These are phyloP conservation scores for Drosophila pallidifrons DNA, from an alignment of 1,140 invertebrate genomes.

Conservation along the genomic window DNA sequence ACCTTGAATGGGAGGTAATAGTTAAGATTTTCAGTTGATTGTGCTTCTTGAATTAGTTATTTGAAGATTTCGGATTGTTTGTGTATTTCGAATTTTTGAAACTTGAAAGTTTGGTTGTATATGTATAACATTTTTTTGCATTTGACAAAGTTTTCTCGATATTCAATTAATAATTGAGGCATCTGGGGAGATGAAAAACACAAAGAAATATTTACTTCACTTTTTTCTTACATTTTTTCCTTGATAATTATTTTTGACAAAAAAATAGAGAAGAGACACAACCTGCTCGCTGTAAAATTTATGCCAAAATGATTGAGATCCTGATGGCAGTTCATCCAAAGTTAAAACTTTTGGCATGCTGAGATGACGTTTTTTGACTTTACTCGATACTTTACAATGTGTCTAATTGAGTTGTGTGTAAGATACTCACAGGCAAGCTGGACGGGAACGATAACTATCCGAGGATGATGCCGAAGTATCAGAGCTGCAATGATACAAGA, in stretches of 20 bases:
- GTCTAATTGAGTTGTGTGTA: not conserved
- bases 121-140: too few relatives aligned
- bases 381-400: slow-evolving; percentile 13
- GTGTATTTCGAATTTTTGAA: slow-evolving; percentile 17
- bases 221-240: slow-evolving; percentile 26
- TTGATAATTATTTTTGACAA: slow-evolving; percentile 26
- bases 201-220: slow-evolving; percentile 19
- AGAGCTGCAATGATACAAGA: slow-evolving; percentile 17
- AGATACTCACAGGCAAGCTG: slow-evolving; percentile 32
- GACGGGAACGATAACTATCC: slow-evolving; percentile 34
- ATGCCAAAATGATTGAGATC: slow-evolving; percentile 48
- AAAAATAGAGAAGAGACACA: slow-evolving; percentile 11
- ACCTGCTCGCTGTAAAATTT: slow-evolving; percentile 42
- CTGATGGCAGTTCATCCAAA: slow-evolving; percentile 44
- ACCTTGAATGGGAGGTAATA: slow-evolving; percentile 73
- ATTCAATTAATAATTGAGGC: not conserved
- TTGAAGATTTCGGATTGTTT: slow-evolving; percentile 33
- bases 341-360: slow-evolving; percentile 15
- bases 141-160: slow-evolving; percentile 15
- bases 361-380: not conserved
- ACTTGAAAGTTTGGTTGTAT: slow-evolving; percentile 36
- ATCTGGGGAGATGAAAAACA: slow-evolving; percentile 9
- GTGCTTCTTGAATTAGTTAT: slow-evolving; percentile 47
- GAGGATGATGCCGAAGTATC: slow-evolving; percentile 18
- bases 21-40: slow-evolving; percentile 59